phyloP scores from a whole-genome alignment of 2,888 invertebrate genomes.

The Cryptocephalus moraei region DNA sequence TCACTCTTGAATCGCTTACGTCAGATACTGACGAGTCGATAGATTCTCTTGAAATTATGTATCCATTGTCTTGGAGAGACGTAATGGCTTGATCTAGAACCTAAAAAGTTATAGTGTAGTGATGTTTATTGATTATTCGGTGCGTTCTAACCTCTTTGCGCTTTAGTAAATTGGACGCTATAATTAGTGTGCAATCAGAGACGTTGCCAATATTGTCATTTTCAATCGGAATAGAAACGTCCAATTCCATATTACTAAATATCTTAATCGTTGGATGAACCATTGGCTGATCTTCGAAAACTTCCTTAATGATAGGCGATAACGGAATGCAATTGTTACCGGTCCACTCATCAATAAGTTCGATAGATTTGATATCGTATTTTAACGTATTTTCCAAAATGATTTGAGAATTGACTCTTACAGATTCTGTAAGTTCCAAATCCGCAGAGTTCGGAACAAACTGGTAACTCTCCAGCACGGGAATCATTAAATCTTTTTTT shows the following conservation, averaged over 20 bases:
- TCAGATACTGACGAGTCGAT: conserved; percentile 27
- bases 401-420: conserved; percentile 56
- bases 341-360: too few species aligned
- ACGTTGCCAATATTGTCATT: too few species aligned
- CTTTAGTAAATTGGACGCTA: conserved; percentile 37
- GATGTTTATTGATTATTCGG: background rate
- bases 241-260: conserved; percentile 26
- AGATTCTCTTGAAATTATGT: conserved; percentile 50
- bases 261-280: conserved; percentile 57
- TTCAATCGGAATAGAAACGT: conserved; percentile 37
- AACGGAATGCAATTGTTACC: conserved; percentile 36
- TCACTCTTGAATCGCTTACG: conserved; percentile 1
- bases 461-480: too few species aligned
- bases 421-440: conserved; percentile 30
- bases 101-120: conserved; percentile 8
- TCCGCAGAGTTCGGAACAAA: conserved; percentile 31
- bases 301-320: conserved; percentile 45
- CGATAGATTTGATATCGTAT: conserved; percentile 39
- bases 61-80: conserved; percentile 44
- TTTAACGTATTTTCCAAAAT: conserved; percentile 55
- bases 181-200: conserved; percentile 16
- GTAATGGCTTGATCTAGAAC: conserved; percentile 10
- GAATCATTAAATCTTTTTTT: too few species aligned
- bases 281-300: conserved; percentile 57
- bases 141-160: conserved; percentile 36